Evolutionary conservation across 1,140 invertebrate genomes (phyloP).

Genomic region (Drosophila tani): DNA sequence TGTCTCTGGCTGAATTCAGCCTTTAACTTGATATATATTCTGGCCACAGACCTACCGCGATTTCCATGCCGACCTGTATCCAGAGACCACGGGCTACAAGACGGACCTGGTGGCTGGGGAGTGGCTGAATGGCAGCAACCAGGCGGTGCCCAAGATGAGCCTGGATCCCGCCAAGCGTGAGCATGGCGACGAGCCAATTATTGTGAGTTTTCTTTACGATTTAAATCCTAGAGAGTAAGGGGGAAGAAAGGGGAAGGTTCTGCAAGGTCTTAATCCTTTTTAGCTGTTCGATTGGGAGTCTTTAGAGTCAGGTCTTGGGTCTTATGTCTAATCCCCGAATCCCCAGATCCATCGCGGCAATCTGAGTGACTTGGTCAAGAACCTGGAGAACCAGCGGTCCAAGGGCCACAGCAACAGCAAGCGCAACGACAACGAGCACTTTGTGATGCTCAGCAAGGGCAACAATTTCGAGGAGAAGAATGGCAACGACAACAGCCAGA

Average conservation of each 20-base stretch:
- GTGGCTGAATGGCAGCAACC: slow-evolving; percentile 91
- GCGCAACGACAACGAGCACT: slow-evolving; percentile 71
- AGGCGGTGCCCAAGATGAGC: slow-evolving; percentile 91
- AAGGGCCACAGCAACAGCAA: slow-evolving; percentile 43
- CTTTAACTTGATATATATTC: too few species aligned
- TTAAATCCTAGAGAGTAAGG: neutral
- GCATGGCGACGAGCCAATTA: slow-evolving; percentile 87
- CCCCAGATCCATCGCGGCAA: slow-evolving; percentile 84
- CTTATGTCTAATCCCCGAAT: slow-evolving; percentile 12
- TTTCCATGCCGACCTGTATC: slow-evolving; percentile 96
- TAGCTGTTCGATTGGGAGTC: neutral
- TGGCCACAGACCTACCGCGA: slow-evolving; percentile 97
- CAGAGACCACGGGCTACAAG: slow-evolving; percentile 92
- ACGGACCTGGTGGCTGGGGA: slow-evolving; percentile 91
- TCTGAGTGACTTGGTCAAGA: slow-evolving; percentile 84
- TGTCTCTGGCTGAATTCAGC: too few species aligned
- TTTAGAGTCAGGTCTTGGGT: slow-evolving; percentile 1
- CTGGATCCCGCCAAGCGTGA: slow-evolving; percentile 90
- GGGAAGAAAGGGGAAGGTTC: neutral
- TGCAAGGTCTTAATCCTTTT: neutral
- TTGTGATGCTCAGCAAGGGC: slow-evolving; percentile 64
- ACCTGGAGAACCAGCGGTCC: slow-evolving; percentile 83
- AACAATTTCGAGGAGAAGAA: slow-evolving; percentile 74
- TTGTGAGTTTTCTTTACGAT: slow-evolving; percentile 85
- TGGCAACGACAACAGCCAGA: slow-evolving; percentile 60